Evolutionary conservation across 1,140 invertebrate species (phyloP).

Genomic region (Formica exsecta): DNA sequence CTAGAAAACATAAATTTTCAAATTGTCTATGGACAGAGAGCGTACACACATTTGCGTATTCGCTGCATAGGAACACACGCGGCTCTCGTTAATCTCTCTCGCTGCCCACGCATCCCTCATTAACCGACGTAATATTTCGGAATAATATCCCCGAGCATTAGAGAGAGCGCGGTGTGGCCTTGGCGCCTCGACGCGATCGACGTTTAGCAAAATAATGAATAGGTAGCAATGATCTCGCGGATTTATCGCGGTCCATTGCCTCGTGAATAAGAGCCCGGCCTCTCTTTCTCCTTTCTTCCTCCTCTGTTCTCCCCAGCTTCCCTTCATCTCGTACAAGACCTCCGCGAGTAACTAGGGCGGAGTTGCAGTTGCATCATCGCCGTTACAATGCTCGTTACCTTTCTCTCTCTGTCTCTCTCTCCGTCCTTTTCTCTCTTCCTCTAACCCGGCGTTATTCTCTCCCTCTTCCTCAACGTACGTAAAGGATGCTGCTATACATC

Average conservation of each 20-base stretch:
- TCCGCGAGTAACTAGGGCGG: constrained; percentile 82
- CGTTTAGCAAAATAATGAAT: constrained; percentile 82
- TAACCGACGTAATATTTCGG: constrained; percentile 74
- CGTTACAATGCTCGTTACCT: constrained; percentile 64
- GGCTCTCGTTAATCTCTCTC: constrained; percentile 4
- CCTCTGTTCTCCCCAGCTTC: constrained; percentile 43
- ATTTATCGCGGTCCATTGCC: constrained; percentile 73
- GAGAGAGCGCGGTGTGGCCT: constrained; percentile 70
- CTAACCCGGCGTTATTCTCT: background rate
- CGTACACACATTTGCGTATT: background rate
- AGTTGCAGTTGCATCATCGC: constrained; percentile 81
- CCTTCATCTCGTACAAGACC: constrained; percentile 57
- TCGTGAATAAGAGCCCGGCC: constrained; percentile 71
- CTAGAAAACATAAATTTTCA: no score
- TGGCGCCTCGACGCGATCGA: constrained; percentile 77
- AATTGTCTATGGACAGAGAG: background rate
- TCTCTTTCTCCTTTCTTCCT: constrained; percentile 57
- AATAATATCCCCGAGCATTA: constrained; percentile 61
- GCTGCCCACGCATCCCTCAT: constrained; percentile 66
- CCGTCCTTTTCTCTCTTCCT: background rate
- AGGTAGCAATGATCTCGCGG: constrained; percentile 76
- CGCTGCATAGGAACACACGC: background rate
- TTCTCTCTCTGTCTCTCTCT: constrained; percentile 10
- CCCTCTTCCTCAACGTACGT: constrained; percentile 1
- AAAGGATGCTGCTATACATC: constrained; percentile 48